Conservation (phyloP, 1,140 invertebrate species). For the Homarus americanus region DNA sequence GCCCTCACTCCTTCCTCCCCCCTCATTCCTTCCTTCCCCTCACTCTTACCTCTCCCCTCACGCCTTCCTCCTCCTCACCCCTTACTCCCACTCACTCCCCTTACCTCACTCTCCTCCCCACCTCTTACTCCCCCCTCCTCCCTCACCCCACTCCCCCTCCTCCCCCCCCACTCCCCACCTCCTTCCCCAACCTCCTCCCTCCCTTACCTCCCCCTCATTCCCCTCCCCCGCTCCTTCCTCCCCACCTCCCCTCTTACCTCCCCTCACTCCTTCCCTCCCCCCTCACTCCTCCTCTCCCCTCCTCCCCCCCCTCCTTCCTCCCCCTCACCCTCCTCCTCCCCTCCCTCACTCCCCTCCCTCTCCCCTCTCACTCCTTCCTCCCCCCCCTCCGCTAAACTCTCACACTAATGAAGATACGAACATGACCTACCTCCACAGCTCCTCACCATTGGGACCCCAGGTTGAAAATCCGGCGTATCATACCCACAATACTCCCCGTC, state of each 20-base stretch:
- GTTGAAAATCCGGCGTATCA: constrained; percentile 13
- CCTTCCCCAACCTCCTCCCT: no score
- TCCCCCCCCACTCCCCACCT: no score
- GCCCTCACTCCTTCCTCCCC: no score
- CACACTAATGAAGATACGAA: constrained; percentile 25
- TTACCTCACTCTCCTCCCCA: no score
- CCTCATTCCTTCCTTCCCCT: no score
- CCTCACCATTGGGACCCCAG: not conserved
- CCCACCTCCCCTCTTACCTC: not conserved
- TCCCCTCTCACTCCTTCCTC: not conserved
- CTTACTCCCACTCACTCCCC: no score
- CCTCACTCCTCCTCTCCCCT: not conserved
- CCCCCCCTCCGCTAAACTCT: not conserved
- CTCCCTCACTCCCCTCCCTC: not conserved
- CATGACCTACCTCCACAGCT: constrained; percentile 12
- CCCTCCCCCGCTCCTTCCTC: not conserved
- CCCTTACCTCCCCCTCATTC: not conserved
- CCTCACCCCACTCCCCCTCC: no score
- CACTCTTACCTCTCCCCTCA: no score
- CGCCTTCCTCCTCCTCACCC: no score
- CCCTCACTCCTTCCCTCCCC: not conserved
- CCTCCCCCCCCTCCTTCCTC: not conserved
- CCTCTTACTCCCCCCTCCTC: no score
- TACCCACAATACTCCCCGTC: not conserved
- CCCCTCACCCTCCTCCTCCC: no score